Evolutionary conservation across 2,113 vertebrate species (phyloP).

Genomic region (Maccullochella peelii): DNA sequence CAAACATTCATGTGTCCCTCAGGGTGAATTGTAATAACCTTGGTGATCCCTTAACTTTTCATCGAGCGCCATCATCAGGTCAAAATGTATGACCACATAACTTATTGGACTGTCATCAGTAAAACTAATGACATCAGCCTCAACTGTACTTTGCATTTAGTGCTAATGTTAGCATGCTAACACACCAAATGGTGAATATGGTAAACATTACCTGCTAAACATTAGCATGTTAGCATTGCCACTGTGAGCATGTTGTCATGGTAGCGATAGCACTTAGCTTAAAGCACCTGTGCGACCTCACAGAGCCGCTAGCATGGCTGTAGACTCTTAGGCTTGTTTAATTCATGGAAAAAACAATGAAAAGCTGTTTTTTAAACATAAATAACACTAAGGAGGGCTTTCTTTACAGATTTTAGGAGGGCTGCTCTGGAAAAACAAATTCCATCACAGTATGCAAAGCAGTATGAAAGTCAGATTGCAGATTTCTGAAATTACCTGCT

Average conservation of each 20-base stretch:
- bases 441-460: neutral
- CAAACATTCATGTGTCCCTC: neutral
- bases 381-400: neutral
- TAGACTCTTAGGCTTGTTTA: neutral
- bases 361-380: neutral
- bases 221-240: neutral
- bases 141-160: too few species aligned
- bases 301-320: neutral
- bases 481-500: conserved; percentile 17
- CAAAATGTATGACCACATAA: too few species aligned
- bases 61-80: neutral
- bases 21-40: too few species aligned
- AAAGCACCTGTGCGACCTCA: neutral
- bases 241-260: neutral
- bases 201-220: neutral
- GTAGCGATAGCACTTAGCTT: neutral
- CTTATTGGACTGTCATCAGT: too few species aligned
- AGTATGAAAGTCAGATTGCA: conserved; percentile 16
- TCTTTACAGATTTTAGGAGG: neutral
- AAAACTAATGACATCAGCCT: neutral
- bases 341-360: neutral
- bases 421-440: neutral
- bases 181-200: too few species aligned
- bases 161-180: neutral
- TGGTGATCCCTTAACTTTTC: neutral